Conservation (phyloP, 2,797 vertebrate species). For the Ibycter americanus region DNA sequence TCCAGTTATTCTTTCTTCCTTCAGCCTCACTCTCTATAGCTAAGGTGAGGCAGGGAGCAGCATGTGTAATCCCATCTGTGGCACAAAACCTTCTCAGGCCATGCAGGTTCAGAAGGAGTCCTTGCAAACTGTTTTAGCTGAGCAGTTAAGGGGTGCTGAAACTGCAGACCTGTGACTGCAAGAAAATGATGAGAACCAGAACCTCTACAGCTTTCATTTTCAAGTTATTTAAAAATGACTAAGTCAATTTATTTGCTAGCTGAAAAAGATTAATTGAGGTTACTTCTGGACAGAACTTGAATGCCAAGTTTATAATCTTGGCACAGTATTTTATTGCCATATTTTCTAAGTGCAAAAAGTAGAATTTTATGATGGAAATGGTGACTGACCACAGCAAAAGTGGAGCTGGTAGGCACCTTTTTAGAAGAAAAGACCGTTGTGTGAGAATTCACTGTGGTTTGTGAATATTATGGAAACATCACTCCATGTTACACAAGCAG, state of each 20-base stretch:
- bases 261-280: slow-evolving; percentile 32
- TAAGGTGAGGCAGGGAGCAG: not conserved
- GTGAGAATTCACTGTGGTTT: not conserved
- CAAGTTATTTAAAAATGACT: slow-evolving; percentile 9
- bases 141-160: not conserved
- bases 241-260: not conserved
- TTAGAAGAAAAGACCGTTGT: not conserved
- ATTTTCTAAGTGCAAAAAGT: slow-evolving; percentile 9
- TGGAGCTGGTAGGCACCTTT: not conserved
- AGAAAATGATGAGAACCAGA: slow-evolving; percentile 18
- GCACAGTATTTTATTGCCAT: slow-evolving; percentile 15
- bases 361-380: slow-evolving; percentile 28
- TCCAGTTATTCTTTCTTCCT: not conserved
- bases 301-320: slow-evolving; percentile 43
- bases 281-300: slow-evolving; percentile 24
- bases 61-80: accelerated
- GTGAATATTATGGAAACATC: not conserved
- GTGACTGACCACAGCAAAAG: slow-evolving; percentile 17
- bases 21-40: not conserved
- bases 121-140: not conserved
- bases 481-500: not conserved
- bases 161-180: not conserved
- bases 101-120: not conserved
- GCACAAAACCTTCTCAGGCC: not conserved
- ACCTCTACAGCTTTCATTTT: slow-evolving; percentile 9